A percentile compares a stretch with the other conserved stretches of the same genome.
Conservation (phyloP, 2,113 vertebrate species). For the Rhabdomys dilectus region DNA sequence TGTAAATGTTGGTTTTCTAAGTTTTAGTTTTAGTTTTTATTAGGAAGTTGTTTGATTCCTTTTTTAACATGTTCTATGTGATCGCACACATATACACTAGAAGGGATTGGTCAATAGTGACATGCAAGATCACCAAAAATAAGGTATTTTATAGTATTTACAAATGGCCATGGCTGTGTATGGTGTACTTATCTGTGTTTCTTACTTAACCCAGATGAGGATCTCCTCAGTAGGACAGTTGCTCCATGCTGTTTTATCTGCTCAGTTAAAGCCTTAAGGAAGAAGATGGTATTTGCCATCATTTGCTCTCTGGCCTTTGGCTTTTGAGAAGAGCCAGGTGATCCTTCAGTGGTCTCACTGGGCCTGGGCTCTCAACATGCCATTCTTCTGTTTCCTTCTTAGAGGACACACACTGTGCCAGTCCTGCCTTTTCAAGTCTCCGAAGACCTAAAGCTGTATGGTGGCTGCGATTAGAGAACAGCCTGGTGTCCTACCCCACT, state of each 20-base stretch:
- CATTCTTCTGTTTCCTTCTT: not conserved
- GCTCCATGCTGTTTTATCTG: not conserved
- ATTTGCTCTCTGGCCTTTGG: slow-evolving; percentile 25
- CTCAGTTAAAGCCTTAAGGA: slow-evolving; percentile 26
- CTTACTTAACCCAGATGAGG: not conserved
- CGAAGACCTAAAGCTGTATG: fast-evolving
- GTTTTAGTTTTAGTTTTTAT: not conserved
- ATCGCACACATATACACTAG: not conserved
- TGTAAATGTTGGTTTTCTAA: not conserved
- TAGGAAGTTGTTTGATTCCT: not conserved
- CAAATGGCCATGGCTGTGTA: not conserved
- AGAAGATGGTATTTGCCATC: slow-evolving; percentile 27
- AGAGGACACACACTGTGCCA: fast-evolving
- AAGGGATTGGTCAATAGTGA: not conserved
- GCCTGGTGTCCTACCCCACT: not conserved
- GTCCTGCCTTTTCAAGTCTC: not conserved
- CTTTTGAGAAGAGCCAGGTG: slow-evolving; percentile 26
- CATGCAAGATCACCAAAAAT: not conserved
- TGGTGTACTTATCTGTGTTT: not conserved
- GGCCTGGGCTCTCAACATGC: not conserved
- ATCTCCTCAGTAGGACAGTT: not conserved
- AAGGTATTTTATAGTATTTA: not conserved
- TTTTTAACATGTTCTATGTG: not conserved
- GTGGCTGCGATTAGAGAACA: not conserved
- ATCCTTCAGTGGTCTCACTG: not conserved